Evolutionary conservation across 2,113 vertebrate genomes (phyloP).

Genomic region (Chionomys nivalis): DNA sequence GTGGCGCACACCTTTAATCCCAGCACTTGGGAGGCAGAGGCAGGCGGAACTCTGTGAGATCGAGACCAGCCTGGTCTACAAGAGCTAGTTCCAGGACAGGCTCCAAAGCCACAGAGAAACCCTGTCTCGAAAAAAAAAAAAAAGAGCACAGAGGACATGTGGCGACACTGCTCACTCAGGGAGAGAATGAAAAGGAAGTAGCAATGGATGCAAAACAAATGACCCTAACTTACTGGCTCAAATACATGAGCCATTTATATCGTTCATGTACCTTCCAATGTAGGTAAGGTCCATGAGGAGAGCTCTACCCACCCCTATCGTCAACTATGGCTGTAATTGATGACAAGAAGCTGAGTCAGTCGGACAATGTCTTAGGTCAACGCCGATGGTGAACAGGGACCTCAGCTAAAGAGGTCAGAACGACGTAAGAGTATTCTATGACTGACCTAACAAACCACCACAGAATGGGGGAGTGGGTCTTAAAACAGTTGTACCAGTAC

Average conservation of each 20-base stretch:
- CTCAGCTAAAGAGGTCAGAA: not conserved
- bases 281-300: not conserved
- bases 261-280: not conserved
- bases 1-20: no score
- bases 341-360: not conserved
- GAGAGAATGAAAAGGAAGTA: not conserved
- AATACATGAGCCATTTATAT: not conserved
- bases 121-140: no score
- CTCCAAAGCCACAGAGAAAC: no score
- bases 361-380: not conserved
- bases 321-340: not conserved
- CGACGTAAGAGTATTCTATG: rapidly evolving
- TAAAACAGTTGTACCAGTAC: not conserved
- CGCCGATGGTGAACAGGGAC: not conserved
- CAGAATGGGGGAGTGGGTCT: not conserved
- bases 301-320: not conserved
- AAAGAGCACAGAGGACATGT: not conserved
- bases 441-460: not conserved
- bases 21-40: no score
- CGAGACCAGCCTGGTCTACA: no score
- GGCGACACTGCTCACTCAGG: not conserved
- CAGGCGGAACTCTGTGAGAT: no score
- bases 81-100: no score
- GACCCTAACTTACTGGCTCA: no score
- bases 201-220: not conserved